Base-by-base conservation (phyloP, 2,888 invertebrate species). In the Metallyticus violacea region DNA sequence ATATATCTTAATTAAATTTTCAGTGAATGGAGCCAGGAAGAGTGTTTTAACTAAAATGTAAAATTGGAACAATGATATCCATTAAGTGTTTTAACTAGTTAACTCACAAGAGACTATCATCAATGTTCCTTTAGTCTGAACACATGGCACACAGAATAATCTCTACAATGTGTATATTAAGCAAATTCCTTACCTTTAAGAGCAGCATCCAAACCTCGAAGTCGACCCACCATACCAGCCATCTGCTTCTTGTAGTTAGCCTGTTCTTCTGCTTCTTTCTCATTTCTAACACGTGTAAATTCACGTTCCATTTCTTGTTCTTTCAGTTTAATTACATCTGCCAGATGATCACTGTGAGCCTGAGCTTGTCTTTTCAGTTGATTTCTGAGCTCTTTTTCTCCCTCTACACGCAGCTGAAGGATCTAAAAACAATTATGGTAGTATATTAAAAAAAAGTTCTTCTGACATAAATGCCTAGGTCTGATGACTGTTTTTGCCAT, bases 301-400 rank as follows among this genome's bases (percentile, higher is more conserved):
- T 90, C 90, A 28, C 93, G 91, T 86, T 93, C 93, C 90, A 94
- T 90, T 91, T 95, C 93, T 91, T 94, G 91, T 90, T 95, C 92
- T 90, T 95, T 92, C 87, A 93, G 92, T 5, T 92, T 91, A 22
- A 99, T 92, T 0, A 95, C 95, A 89, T 97, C 97, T 79, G 94
- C 93, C 87, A 97, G 91, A 89, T 97, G 95, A 91, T 98, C 98
- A 83, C 95, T 93, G 91, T 98, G 98, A 0, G 97, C 95, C 90
- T 97, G 97, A 1, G 96, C 94, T 90, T 98, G 98, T 85, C 96
- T 94, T 90, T 96, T 96, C 87, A 99, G 91, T 90, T 97, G 96
- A 22, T 94, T 93, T 80, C 96, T 95, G 86, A 98, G 91, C 88
- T 96, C 96, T 82, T 93, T 93, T 90, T 98, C 96, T 29, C 95